A percentile compares a stretch with the other conserved stretches of the same genome.
Conservation (phyloP, 2,113 vertebrate genomes). For the Pseudorectes ferrugineus region DNA sequence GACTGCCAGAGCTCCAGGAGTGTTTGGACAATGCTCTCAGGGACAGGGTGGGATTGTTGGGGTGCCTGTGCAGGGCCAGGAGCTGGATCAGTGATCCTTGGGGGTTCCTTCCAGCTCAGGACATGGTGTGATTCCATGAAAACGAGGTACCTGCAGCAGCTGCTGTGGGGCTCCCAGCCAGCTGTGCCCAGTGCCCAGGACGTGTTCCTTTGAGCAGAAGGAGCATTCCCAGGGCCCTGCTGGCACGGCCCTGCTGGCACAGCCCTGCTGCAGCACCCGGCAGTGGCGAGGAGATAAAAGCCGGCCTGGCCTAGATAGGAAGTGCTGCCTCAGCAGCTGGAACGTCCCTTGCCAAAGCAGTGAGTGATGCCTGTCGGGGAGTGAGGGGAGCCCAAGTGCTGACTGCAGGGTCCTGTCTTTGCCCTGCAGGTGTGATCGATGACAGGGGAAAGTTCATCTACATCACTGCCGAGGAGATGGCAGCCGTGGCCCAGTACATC, state of each 20-base stretch:
- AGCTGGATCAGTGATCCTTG: neutral
- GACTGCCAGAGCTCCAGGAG: neutral
- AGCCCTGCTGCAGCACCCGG: neutral
- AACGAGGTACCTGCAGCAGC: fast-evolving
- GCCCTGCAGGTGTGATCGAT: slow-evolving; percentile 88
- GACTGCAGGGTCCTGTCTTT: neutral
- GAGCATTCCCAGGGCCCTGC: neutral
- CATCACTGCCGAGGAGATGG: slow-evolving; percentile 89
- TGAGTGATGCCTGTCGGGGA: neutral
- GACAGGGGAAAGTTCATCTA: slow-evolving; percentile 98
- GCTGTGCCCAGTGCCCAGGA: neutral
- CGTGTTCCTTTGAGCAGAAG: fast-evolving
- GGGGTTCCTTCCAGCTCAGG: too few species aligned
- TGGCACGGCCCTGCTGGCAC: neutral
- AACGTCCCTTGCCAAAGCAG: neutral
- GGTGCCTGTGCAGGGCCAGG: neutral
- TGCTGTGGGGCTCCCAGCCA: neutral
- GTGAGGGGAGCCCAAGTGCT: neutral
- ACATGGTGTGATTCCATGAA: too few species aligned
- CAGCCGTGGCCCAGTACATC: slow-evolving; percentile 87
- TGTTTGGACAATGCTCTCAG: fast-evolving
- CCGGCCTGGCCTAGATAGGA: neutral
- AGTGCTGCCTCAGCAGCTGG: neutral
- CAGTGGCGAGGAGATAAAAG: neutral
- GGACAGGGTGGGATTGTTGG: neutral